These are phyloP conservation scores for Adelognathus sp. DNA, from an alignment of 2,888 invertebrate species.

Conservation along the genomic window DNA sequence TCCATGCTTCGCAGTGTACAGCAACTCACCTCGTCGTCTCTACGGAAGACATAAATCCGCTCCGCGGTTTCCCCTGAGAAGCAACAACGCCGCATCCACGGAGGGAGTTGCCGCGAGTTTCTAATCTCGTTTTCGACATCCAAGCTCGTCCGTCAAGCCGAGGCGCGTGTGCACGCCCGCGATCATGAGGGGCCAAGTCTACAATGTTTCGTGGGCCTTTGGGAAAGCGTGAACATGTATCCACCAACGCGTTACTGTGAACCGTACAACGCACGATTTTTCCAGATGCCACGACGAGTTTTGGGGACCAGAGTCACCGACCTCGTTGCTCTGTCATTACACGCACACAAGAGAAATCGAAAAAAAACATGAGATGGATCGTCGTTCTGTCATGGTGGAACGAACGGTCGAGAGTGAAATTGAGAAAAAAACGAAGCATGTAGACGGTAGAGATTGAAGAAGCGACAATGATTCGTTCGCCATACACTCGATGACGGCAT, in stretches of 20 bases:
- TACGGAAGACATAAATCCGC: slow-evolving; percentile 62
- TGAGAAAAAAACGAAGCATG: slow-evolving; percentile 46
- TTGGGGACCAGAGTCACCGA: neutral
- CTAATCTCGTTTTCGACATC: slow-evolving; percentile 71
- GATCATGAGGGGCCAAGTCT: slow-evolving; percentile 1
- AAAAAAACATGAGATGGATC: slow-evolving; percentile 19
- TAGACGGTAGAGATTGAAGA: neutral
- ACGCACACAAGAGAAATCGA: slow-evolving; percentile 3
- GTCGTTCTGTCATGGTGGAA: neutral
- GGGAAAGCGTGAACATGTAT: neutral
- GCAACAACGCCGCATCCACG: slow-evolving; percentile 38
- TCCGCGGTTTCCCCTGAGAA: slow-evolving; percentile 62
- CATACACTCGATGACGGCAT: slow-evolving; percentile 40
- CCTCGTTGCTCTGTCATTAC: slow-evolving; percentile 20
- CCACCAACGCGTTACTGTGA: neutral
- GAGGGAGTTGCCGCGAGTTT: slow-evolving; percentile 58
- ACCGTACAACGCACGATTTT: slow-evolving; percentile 63
- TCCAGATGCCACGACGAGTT: slow-evolving; percentile 62
- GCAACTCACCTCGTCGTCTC: slow-evolving; percentile 26
- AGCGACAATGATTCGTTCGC: slow-evolving; percentile 68
- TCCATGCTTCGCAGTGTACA: slow-evolving; percentile 22
- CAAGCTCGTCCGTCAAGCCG: slow-evolving; percentile 59
- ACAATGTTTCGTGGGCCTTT: neutral
- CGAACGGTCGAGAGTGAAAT: slow-evolving; percentile 8
- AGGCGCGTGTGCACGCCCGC: slow-evolving; percentile 19